Evolutionary conservation across 2,888 invertebrate species (phyloP).

Genomic region (Desoria tigrina): DNA sequence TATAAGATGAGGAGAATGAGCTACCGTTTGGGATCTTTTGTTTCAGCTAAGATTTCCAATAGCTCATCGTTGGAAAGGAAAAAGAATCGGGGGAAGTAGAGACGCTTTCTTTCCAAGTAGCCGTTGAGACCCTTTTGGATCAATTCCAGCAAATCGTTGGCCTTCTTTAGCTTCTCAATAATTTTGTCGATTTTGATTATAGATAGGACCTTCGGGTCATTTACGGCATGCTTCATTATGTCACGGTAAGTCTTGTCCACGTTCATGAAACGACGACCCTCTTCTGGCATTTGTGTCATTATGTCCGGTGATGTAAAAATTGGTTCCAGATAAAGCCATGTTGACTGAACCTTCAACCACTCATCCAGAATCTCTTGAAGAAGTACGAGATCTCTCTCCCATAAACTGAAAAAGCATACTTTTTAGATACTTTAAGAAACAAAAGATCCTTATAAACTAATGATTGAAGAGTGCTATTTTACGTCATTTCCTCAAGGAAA

Average conservation of each 20-base stretch:
- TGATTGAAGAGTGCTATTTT: no score
- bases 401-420: no score
- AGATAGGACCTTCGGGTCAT: slow-evolving; percentile 77
- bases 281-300: slow-evolving; percentile 94
- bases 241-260: slow-evolving; percentile 97
- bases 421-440: no score
- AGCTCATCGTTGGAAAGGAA: slow-evolving; percentile 94
- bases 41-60: slow-evolving; percentile 93
- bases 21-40: slow-evolving; percentile 87
- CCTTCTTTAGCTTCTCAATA: slow-evolving; percentile 85
- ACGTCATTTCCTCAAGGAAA: slow-evolving; percentile 73
- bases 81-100: slow-evolving; percentile 93
- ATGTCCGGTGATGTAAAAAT: slow-evolving; percentile 97
- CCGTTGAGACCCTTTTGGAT: slow-evolving; percentile 91
- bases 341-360: slow-evolving; percentile 91
- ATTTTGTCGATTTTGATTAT: slow-evolving; percentile 90
- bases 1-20: no score
- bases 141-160: slow-evolving; percentile 80
- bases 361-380: slow-evolving; percentile 93
- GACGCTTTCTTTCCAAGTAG: slow-evolving; percentile 90
- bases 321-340: slow-evolving; percentile 96
- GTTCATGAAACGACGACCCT: slow-evolving; percentile 88
- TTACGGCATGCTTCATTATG: slow-evolving; percentile 79
- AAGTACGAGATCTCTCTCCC: slow-evolving; percentile 82
- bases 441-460: no score